Evolutionary conservation across 2,113 vertebrate genomes (phyloP), one percentile per base, ranked within the genome.

Genomic region (Myotis brandtii): DNA sequence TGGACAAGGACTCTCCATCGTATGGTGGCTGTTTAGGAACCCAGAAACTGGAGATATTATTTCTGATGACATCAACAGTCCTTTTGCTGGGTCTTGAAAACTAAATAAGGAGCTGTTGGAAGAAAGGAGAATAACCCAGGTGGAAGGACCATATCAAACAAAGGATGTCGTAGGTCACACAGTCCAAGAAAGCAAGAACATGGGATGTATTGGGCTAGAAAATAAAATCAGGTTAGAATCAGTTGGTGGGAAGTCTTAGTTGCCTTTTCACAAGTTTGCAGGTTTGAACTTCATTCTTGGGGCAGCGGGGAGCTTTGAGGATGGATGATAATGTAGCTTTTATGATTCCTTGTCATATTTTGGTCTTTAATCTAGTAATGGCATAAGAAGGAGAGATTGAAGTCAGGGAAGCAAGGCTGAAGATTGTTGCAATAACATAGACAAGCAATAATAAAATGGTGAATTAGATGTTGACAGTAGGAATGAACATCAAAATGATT

Each of bases 401-500:
- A 95, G 70, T 72, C 10, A 48, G 14, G 20, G 43, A 16, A 62
- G 10, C 5, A 50, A 32, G 20, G 21, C 10, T 70, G 43, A 86
- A 80, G 27, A 83, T 77, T n/a, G 59, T 13, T 54, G 34, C 18
- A 48, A 72, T 43, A 46, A 3, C 43, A 12, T 21, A 48, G 52
- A 50, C 21, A 52, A 83, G 21, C 43, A 75, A 37, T 32, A 48
- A 67, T 69, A 30, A 83, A 62, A 79, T 80, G 79, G 75, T 56
- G 30, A 83, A 23, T 64, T 73, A 54, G 40, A 2, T 40, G 48
- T 34, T 54, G 17, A 27, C 9, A 46, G 25, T 23, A 76, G 56
- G 30, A 77, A 48, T 69, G 21, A 81, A 89, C 79, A 40, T 50
- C 32, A 86, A 83, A 89, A 54, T 95, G 30, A 96, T 62, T n/a